Evolutionary conservation across 2,113 vertebrate genomes (phyloP).

Genomic region (Stegastes partitus): DNA sequence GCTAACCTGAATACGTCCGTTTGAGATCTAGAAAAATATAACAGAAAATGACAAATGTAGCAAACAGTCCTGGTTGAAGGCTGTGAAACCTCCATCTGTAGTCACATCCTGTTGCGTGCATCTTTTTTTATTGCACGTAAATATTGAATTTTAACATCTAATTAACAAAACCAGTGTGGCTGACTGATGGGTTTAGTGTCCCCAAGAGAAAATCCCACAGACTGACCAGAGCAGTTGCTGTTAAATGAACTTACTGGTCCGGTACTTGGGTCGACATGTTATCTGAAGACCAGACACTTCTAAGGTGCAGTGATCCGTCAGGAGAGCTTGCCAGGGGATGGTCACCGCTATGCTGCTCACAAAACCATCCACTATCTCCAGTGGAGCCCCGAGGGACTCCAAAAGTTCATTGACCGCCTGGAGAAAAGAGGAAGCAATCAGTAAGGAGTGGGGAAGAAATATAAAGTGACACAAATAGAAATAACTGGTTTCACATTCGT

Average conservation of each 20-base stretch:
- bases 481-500: background rate
- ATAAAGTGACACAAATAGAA: constrained; percentile 15
- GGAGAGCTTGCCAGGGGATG: constrained; percentile 93
- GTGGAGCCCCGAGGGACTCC: constrained; percentile 89
- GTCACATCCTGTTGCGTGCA: background rate
- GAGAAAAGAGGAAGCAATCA: constrained; percentile 13
- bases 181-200: background rate
- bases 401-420: constrained; percentile 92
- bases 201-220: background rate
- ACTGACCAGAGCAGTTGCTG: background rate
- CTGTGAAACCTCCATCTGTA: too few relatives aligned
- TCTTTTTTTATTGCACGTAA: background rate
- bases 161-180: background rate
- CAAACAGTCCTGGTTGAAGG: background rate
- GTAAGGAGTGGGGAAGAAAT: background rate
- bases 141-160: background rate
- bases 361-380: constrained; percentile 93
- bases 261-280: constrained; percentile 90
- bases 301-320: constrained; percentile 93
- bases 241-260: constrained; percentile 85
- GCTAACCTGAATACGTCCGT: background rate
- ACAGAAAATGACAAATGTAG: background rate
- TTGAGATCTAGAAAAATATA: background rate
- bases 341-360: constrained; percentile 90
- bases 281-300: constrained; percentile 91